Evolutionary conservation across 1,140 invertebrate genomes (phyloP).

Genomic region (Arctopsyche grandis): DNA sequence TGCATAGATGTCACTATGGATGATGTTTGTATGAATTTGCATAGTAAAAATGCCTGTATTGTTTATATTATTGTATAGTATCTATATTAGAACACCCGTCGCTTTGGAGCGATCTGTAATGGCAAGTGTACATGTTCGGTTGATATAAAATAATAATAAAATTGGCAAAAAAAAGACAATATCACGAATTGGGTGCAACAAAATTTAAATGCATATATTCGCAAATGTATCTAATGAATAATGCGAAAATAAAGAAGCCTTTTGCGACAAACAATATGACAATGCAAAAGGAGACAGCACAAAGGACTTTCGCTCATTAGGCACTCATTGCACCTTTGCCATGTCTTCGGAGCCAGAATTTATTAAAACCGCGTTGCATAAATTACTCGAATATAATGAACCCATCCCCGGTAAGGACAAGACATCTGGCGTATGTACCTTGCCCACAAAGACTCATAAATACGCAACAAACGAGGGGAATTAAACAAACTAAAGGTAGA

Average conservation of each 20-base stretch:
- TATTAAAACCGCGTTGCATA: conserved; percentile 22
- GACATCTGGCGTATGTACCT: conserved; percentile 21
- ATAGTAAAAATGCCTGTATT: no score
- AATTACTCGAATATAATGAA: conserved; percentile 21
- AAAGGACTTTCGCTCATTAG: conserved; percentile 7
- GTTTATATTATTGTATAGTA: no score
- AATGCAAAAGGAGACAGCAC: background rate
- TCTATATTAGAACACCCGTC: no score
- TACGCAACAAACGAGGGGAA: conserved; percentile 30
- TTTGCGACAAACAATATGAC: background rate
- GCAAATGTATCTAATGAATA: background rate
- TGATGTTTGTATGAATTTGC: no score
- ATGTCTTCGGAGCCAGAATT: background rate
- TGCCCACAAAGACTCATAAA: conserved; percentile 22
- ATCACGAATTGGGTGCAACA: no score
- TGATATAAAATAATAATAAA: no score
- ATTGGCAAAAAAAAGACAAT: no score
- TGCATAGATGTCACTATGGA: no score
- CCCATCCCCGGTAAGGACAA: conserved; percentile 21
- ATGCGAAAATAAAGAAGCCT: background rate
- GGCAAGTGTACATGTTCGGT: no score
- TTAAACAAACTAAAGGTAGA: conserved; percentile 21
- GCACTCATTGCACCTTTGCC: conserved; percentile 11
- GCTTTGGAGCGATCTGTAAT: no score
- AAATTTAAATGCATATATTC: no score